Base-by-base conservation (phyloP, 2,113 vertebrate genomes). In the Siniperca chuatsi region DNA sequence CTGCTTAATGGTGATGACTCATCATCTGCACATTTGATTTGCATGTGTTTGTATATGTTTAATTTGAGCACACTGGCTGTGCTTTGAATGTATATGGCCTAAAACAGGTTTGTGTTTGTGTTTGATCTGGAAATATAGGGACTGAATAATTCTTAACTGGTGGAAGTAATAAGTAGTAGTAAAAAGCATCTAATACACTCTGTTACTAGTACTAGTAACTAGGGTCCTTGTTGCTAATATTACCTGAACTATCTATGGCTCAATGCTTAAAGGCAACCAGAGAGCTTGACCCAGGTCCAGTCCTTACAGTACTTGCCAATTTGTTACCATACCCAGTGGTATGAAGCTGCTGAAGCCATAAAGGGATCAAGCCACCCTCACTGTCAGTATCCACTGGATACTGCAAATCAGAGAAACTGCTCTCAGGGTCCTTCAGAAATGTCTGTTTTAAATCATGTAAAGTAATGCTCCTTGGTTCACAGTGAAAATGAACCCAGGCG, bases 331-430 rank as follows among this genome's bases (percentile, higher is more conserved):
- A 20, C 52, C 52, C 52, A 54, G 20, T 20, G 7, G 52, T 54
- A 20, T 54, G 52, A 21, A 54, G 15, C 46, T 48, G 74, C 35
- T 65, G 44, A 55, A 67, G 20, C 55, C 23, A 78, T 76, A 79
- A 85, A 82, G 62, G 61, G 61, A 62, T 35, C 13, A 48, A 44
- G 8, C 54, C 11, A 57, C 18, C 25, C 37, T 75, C 57, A 54
- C 29, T 42, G 25, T 79, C n/a, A 61, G 13, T 29, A 9, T 82
- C 16, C 50, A 82, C 37, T 2, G 37, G 33, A 77, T 29, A 78
- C 67, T 66, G 67, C 29, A 78, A 81, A 87, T 79, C 9, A 75
- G 21, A 84, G 57, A 42, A 78, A 58, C 60, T 40, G 21, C 44
- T 69, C 48, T 70, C 0, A 21, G 8, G 23, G 18, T 23, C 8